Evolutionary conservation across 2,888 invertebrate genomes (phyloP).

Genomic region (Spialia ferax): DNA sequence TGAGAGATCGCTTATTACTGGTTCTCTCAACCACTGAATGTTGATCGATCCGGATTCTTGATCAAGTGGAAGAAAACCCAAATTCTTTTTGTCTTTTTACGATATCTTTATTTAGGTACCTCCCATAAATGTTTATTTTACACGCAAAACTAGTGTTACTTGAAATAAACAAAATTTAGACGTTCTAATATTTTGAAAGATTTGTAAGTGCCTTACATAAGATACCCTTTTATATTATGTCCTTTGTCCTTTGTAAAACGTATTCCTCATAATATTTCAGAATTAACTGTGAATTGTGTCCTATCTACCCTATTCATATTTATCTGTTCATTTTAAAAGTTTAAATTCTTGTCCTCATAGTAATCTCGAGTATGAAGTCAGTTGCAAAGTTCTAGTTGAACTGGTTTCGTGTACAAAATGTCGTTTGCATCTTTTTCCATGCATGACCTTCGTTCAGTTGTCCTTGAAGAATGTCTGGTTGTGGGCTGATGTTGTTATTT

Average conservation of each 20-base stretch:
- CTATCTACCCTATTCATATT: too few species aligned
- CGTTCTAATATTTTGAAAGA: too few species aligned
- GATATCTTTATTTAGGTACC: too few species aligned
- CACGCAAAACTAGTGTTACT: not conserved
- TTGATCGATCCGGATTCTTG: not conserved
- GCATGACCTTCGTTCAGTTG: constrained; percentile 83
- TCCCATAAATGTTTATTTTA: too few species aligned
- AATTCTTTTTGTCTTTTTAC: not conserved
- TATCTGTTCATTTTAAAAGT: too few species aligned
- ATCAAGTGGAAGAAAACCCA: not conserved
- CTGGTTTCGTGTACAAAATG: constrained; percentile 56
- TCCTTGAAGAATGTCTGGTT: constrained; percentile 73
- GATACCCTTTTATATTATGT: too few species aligned
- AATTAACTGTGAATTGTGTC: not conserved
- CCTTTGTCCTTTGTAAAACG: not conserved
- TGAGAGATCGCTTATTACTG: constrained; percentile 51
- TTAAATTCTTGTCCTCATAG: not conserved
- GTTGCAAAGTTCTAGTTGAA: constrained; percentile 55
- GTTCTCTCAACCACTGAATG: not conserved
- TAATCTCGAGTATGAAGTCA: not conserved
- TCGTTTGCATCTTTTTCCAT: constrained; percentile 67
- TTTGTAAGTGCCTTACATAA: too few species aligned
- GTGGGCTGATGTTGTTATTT: constrained; percentile 43
- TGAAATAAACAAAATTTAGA: too few species aligned
- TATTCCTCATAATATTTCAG: too few species aligned